phyloP scores from a whole-genome alignment of 2,113 vertebrate species.

The Channa argus region DNA sequence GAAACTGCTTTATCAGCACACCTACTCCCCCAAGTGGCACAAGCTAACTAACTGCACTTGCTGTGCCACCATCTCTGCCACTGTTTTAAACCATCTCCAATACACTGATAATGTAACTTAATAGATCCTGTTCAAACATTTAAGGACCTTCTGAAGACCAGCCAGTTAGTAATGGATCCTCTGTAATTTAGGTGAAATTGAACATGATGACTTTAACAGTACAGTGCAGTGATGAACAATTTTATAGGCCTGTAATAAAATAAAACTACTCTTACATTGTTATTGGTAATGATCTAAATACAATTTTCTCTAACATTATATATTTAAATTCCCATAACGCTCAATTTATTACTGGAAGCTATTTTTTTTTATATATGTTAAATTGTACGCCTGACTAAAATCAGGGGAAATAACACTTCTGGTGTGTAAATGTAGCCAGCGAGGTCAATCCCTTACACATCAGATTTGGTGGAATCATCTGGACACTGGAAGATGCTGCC shows the following conservation, averaged over 20 bases:
- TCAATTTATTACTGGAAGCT: no score
- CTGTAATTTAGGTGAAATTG: neutral
- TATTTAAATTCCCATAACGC: no score
- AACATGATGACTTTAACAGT: no score
- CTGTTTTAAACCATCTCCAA: neutral
- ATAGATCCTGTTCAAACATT: no score
- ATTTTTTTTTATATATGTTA: no score
- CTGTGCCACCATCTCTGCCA: neutral
- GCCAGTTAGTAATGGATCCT: neutral
- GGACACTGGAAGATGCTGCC: neutral
- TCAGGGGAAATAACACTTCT: neutral
- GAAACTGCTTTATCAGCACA: neutral
- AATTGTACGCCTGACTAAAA: neutral
- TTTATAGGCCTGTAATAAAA: no score
- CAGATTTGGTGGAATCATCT: slow-evolving; percentile 1
- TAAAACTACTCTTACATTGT: no score
- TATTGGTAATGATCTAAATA: no score
- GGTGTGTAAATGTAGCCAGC: neutral
- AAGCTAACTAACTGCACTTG: neutral
- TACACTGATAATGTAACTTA: neutral
- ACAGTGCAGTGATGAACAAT: no score
- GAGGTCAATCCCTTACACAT: slow-evolving; percentile 3
- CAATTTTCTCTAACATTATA: no score
- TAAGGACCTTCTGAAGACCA: no score
- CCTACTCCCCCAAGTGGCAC: slow-evolving; percentile 1